Percentiles rank a stretch among this genome's conserved stretches.
phyloP scores from a whole-genome alignment of 2,113 vertebrate species.

The Oceanites oceanicus region DNA sequence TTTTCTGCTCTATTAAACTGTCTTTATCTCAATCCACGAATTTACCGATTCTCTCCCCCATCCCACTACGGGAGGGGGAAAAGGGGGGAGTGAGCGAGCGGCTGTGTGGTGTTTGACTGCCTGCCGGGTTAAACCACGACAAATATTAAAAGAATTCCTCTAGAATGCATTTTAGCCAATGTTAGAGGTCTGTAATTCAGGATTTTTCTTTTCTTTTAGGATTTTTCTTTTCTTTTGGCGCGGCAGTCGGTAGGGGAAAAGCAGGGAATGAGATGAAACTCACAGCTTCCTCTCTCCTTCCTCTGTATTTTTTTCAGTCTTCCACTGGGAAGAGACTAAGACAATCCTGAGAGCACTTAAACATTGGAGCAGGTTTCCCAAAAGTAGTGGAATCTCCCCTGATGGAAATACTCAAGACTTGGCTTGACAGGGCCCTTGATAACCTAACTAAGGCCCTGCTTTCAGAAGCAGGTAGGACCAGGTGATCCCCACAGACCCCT shows the following conservation, averaged over 20 bases:
- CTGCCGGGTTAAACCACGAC: too few species aligned
- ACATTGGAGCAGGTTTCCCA: not conserved
- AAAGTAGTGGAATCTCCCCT: not conserved
- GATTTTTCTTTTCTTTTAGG: too few species aligned
- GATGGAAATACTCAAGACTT: not conserved
- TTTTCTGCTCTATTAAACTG: too few species aligned
- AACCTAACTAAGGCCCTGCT: not conserved
- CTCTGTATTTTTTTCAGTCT: not conserved
- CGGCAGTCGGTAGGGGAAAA: accelerated
- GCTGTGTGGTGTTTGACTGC: too few species aligned
- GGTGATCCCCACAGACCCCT: not conserved
- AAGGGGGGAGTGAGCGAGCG: too few species aligned
- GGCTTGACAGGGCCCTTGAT: not conserved
- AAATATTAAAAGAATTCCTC: not conserved
- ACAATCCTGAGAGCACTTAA: not conserved
- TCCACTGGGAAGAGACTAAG: not conserved
- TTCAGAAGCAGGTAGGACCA: not conserved
- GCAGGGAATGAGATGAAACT: not conserved
- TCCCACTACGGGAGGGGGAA: too few species aligned
- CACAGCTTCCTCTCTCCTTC: not conserved
- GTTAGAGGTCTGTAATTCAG: not conserved
- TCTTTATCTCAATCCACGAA: too few species aligned
- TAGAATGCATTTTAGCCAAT: not conserved
- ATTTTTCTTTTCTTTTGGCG: not conserved
- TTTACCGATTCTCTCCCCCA: too few species aligned